Base-by-base conservation (phyloP, 2,797 vertebrate species). In the Gallirallus australis region DNA sequence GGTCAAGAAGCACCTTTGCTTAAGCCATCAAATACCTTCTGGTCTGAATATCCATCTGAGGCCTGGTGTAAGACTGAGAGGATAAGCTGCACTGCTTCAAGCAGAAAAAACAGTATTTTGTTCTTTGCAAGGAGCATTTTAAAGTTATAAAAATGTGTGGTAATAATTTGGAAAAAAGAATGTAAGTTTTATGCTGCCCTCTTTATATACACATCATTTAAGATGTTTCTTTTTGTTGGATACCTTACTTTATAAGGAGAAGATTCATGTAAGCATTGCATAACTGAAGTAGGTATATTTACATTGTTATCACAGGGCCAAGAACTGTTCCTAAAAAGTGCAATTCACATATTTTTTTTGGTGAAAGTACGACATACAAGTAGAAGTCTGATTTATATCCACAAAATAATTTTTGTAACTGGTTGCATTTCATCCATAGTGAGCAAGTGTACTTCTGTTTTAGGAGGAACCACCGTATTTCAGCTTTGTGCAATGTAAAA, bases 191-290 rank as follows among this genome's bases (percentile, higher is more conserved):
- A 53, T 37, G 17, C 19, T 48, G 78, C 9, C 31, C 7, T 76
- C 70, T 85, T 39, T 35, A 3, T 33, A 20, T 10, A 30, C 60
- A 66, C 73, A 71, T 2, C 3, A 35, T n/a, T 63, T 48, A 25
- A 27, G 5, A 68, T 80, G 3, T 77, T 88, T 75, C 4, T 66
- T 11, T 57, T 66, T 45, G 35, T 72, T 68, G 33, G 4, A 6
- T 40, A 25, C 3, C 5, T 60, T 86, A 4, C 16, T 64, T 61
- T 54, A 6, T 31, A 59, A 76, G 12, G 11, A 65, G 33, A 81
- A 30, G 21, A 35, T 15, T 9, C 27, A 27, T 4, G 3, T 30
- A 47, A 66, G 33, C 1, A 2, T 23, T 70, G 11, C 9, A 1
- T n/a, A 30, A 35, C 57, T 73, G 16, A 53, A 77, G 7, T 57